Evolutionary conservation across 2,113 vertebrate genomes (phyloP), one percentile per base, ranked within the genome.

Genomic region (Petaurus breviceps): DNA sequence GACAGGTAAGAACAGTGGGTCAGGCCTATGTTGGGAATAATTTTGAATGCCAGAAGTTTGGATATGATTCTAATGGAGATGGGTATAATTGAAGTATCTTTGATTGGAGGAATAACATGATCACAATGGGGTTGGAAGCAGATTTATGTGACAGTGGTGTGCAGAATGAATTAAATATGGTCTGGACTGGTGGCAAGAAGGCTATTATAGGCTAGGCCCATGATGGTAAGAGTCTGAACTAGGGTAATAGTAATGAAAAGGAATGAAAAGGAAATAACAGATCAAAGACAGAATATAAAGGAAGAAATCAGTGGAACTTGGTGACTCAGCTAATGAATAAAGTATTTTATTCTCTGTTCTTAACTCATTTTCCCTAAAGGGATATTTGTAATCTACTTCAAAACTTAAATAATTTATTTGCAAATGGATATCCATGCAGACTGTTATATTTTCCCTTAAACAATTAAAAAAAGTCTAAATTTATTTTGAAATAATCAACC

Each of bases 121-220:
- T 77, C 12, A 89, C 77, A 51, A 5, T 49, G 93, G 52, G 31
- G 52, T 92, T 51, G 68, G 28, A 51, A 50, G n/a, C 19, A 14
- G 28, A 26, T 51, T 94, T 84, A 89, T 94, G 90, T 96, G 61
- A 11, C 77, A 95, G 57, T 49, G n/a, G 89, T 52, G 25, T 50
- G 0, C 3, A 77, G 61, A 68, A 19, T 77, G 4, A 14, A 77
- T 77, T 77, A 77, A 37, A 77, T 19, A n/a, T 12, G 37, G 61
- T 43, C 37, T 84, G 68, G 7, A 43, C 6, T 43, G 16, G n/a
- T 84, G 37, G 19, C 6, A 84, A 84, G 68, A 22, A 77, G n/a
- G n/a, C 68, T 23, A 84, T 43, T 84, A 84, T 22, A 43, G 19
- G 43, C 16, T 84, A 8, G 19, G 19, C 19, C 68, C 6, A 0